phyloP scores from a whole-genome alignment of 1,140 invertebrate species.

The Pogonomyrmex barbatus region DNA sequence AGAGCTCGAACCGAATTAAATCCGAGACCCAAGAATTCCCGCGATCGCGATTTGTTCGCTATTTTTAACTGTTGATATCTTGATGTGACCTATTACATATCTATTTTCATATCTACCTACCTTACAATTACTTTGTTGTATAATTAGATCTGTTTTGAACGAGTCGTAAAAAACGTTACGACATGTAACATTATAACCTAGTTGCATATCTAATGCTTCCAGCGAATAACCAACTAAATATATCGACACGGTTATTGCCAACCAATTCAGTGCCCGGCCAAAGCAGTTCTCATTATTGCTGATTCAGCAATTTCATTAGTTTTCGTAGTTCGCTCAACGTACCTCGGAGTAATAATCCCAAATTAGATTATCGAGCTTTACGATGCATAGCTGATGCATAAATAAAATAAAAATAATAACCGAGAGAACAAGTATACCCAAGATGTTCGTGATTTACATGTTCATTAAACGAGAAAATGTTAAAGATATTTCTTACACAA shows the following conservation, averaged over 20 bases:
- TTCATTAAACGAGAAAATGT: not conserved
- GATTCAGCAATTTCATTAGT: slow-evolving; percentile 59
- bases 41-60: not conserved
- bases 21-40: slow-evolving; percentile 16
- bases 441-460: not conserved
- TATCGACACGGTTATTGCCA: slow-evolving; percentile 44
- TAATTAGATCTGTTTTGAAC: not conserved
- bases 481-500: not conserved
- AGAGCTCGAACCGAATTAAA: not conserved
- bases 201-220: too few relatives aligned
- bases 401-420: not conserved
- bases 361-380: slow-evolving; percentile 31
- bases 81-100: too few relatives aligned
- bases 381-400: not conserved
- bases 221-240: slow-evolving; percentile 21
- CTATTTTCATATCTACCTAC: not conserved
- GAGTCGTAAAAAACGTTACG: not conserved
- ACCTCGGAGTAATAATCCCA: slow-evolving; percentile 34
- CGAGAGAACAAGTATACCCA: not conserved
- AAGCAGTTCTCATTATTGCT: slow-evolving; percentile 53
- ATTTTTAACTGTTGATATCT: not conserved
- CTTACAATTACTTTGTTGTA: not conserved
- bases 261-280: slow-evolving; percentile 27
- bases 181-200: not conserved
- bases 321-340: slow-evolving; percentile 46